Base-by-base conservation (phyloP, 2,113 vertebrate species). In the Tichodroma muraria region DNA sequence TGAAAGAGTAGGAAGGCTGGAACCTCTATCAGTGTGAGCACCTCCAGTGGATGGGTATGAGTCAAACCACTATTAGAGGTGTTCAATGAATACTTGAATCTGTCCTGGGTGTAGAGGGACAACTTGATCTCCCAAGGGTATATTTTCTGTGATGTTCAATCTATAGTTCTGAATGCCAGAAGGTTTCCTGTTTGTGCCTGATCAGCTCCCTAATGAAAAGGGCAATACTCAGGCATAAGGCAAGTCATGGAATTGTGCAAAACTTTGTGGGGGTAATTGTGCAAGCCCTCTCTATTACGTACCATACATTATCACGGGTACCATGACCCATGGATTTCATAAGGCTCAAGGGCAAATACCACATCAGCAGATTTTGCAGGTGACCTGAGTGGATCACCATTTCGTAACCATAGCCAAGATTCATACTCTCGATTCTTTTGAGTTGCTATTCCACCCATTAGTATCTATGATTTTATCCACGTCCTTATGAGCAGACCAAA, bases 261-360 rank as follows among this genome's bases (percentile, higher is more conserved):
- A 56, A 71, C 49, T 80, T 65, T 90, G 31, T 30, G 52, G 30
- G 50, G 12, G 40, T 8, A 53, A 61, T 15, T 28, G 6, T 14
- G 37, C 15, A 30, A 85, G 17, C 10, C 10, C 8, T 52, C 65
- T 82, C 91, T 91, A 9, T 84, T 85, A 57, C 64, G 42, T 94
- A 80, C 82, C 66, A 82, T 76, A 80, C 49, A 42, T 93, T 94
- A 68, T 35, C 45, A 87, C 2, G 3, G 20, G 6, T 88, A 59
- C 73, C 9, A 4, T 68, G 94, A 94, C 70, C 38, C 61, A 12
- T 28, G 73, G 69, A 71, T 91, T 96, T 96, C 71, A 66, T 77
- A 88, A 94, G 85, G 69, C 90, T 85, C 88, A 83, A 96, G 97
- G 47, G n/a, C 59, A 95, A 96, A 93, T 16, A 82, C 22, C 13